A percentile compares a stretch with the other conserved stretches of the same genome.
Conservation (phyloP, 2,888 invertebrate genomes). For the Linnaemya tessellans region DNA sequence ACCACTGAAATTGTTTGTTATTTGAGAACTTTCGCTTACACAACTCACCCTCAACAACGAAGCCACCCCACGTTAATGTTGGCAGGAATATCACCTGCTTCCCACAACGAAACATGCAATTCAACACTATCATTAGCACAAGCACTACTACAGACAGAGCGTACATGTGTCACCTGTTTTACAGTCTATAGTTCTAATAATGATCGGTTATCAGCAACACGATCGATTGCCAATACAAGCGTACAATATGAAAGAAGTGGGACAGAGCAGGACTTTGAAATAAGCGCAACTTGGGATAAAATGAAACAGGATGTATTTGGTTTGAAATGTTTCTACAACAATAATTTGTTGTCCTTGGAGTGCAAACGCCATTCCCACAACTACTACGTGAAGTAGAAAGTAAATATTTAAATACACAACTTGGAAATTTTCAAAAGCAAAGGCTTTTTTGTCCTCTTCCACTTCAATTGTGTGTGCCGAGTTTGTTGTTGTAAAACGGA, state of each 20-base stretch:
- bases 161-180: slow-evolving; percentile 59
- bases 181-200: slow-evolving; percentile 67
- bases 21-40: slow-evolving; percentile 11
- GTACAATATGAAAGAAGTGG: too few relatives aligned
- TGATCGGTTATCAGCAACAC: slow-evolving; percentile 73
- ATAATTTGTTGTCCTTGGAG: slow-evolving; percentile 32
- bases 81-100: slow-evolving; percentile 61
- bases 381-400: neutral
- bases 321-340: neutral
- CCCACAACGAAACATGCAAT: slow-evolving; percentile 30
- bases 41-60: slow-evolving; percentile 2
- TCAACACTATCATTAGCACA: slow-evolving; percentile 13
- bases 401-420: slow-evolving; percentile 17
- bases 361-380: neutral
- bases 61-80: slow-evolving; percentile 34
- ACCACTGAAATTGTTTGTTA: slow-evolving; percentile 22
- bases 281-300: slow-evolving; percentile 11
- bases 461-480: slow-evolving; percentile 13
- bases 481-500: slow-evolving; percentile 54
- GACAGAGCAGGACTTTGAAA: slow-evolving; percentile 1
- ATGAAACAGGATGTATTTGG: slow-evolving; percentile 55
- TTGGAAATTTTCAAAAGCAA: slow-evolving; percentile 30
- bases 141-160: neutral
- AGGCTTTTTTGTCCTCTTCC: slow-evolving; percentile 22
- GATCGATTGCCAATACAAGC: slow-evolving; percentile 70